These are phyloP conservation scores for Tholera decimalis DNA, from an alignment of 2,888 invertebrate genomes.

Conservation along the genomic window DNA sequence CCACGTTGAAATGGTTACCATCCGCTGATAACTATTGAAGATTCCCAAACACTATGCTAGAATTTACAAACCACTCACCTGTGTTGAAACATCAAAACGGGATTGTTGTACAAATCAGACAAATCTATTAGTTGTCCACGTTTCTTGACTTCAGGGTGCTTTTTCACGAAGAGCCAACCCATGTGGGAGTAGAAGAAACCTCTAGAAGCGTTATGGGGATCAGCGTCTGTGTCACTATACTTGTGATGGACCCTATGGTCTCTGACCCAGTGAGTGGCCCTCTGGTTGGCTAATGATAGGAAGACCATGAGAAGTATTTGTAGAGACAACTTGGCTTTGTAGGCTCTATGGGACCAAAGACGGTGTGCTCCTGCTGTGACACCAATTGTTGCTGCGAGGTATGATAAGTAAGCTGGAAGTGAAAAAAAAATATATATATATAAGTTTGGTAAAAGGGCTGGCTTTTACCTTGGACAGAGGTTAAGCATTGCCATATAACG, in stretches of 20 bases:
- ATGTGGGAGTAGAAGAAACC: conserved; percentile 97
- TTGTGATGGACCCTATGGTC: conserved; percentile 86
- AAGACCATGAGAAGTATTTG: conserved; percentile 64
- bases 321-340: conserved; percentile 68
- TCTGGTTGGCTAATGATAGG: conserved; percentile 75
- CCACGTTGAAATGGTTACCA: too few relatives aligned
- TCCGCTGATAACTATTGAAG: too few relatives aligned
- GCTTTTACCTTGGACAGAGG: too few relatives aligned
- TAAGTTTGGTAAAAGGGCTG: too few relatives aligned
- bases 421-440: too few relatives aligned
- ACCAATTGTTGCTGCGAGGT: conserved; percentile 62
- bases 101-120: conserved; percentile 93
- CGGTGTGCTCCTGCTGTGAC: conserved; percentile 70
- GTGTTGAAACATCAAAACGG: conserved; percentile 93
- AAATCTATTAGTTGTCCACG: conserved; percentile 94
- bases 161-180: conserved; percentile 95
- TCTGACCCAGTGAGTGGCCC: conserved; percentile 78
- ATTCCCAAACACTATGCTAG: too few relatives aligned
- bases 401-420: conserved; percentile 59
- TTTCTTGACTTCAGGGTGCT: conserved; percentile 94
- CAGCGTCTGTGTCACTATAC: conserved; percentile 95
- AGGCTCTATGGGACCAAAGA: conserved; percentile 70
- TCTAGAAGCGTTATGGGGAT: conserved; percentile 94
- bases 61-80: conserved; percentile 84
- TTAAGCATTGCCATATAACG: too few relatives aligned